Evolutionary conservation across 2,113 vertebrate species (phyloP).

Genomic region (Macquaria australasica): DNA sequence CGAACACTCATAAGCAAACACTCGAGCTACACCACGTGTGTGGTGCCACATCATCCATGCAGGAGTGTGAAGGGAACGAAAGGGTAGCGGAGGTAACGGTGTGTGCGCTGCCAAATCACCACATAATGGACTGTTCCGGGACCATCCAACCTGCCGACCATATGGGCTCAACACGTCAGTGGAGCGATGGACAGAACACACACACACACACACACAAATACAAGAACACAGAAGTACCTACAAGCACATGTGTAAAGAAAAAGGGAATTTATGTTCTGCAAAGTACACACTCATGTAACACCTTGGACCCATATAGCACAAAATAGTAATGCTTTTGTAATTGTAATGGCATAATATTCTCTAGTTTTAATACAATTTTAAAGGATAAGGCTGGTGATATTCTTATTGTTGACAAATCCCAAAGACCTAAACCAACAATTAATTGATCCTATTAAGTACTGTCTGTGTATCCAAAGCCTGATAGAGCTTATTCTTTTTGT

Average conservation of each 20-base stretch:
- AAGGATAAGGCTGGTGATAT: background rate
- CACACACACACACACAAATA: constrained; percentile 7
- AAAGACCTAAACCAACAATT: background rate
- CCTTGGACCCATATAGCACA: background rate
- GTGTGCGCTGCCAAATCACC: constrained; percentile 70
- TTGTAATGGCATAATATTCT: background rate
- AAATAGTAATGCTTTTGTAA: background rate
- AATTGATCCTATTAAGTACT: background rate
- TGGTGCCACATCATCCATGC: constrained; percentile 48
- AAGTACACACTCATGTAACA: background rate
- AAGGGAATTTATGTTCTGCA: background rate
- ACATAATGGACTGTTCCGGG: constrained; percentile 69
- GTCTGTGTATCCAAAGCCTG: background rate
- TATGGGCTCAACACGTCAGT: constrained; percentile 57
- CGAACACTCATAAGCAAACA: constrained; percentile 41
- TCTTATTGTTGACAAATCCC: background rate
- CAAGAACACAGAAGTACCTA: background rate
- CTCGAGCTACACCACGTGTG: constrained; percentile 27
- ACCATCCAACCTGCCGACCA: constrained; percentile 54
- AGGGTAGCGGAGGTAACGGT: constrained; percentile 54
- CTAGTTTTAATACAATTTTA: background rate
- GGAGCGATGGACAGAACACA: constrained; percentile 27
- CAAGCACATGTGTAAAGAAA: background rate
- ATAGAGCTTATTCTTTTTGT: background rate
- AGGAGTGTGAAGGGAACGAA: constrained; percentile 50